phyloP scores from a whole-genome alignment of 2,797 vertebrate species.

The Sebastes aleutianus region DNA sequence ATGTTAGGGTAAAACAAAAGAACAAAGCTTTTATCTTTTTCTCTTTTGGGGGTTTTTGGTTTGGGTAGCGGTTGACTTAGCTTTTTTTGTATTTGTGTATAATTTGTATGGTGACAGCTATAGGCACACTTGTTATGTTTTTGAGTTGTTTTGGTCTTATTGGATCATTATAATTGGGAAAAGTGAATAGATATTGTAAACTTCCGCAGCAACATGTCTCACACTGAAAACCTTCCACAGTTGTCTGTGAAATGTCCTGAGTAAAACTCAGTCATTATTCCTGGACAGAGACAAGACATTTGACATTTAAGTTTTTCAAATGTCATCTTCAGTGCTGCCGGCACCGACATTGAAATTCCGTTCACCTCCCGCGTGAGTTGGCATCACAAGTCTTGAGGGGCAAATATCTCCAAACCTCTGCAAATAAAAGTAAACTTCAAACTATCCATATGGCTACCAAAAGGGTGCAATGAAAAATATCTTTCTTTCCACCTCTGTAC shows the following conservation, averaged over 20 bases:
- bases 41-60: background rate
- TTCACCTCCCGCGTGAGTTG: background rate
- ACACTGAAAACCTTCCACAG: background rate
- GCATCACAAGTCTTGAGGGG: background rate
- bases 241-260: background rate
- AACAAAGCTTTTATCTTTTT: background rate
- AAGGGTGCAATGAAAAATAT: background rate
- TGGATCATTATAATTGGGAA: background rate
- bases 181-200: background rate
- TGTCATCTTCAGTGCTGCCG: slow-evolving; percentile 1
- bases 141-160: background rate
- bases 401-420: background rate
- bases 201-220: background rate
- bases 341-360: background rate
- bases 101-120: background rate
- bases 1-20: background rate
- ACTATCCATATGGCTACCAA: background rate
- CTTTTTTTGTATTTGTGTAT: background rate
- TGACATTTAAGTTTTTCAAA: slow-evolving; percentile 24
- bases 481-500: background rate
- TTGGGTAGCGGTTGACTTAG: background rate
- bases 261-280: background rate
- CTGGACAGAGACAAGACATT: slow-evolving; percentile 13
- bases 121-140: background rate
- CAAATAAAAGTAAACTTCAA: background rate